Evolutionary conservation across 2,888 invertebrate species (phyloP).

Genomic region (Drosophila merina): DNA sequence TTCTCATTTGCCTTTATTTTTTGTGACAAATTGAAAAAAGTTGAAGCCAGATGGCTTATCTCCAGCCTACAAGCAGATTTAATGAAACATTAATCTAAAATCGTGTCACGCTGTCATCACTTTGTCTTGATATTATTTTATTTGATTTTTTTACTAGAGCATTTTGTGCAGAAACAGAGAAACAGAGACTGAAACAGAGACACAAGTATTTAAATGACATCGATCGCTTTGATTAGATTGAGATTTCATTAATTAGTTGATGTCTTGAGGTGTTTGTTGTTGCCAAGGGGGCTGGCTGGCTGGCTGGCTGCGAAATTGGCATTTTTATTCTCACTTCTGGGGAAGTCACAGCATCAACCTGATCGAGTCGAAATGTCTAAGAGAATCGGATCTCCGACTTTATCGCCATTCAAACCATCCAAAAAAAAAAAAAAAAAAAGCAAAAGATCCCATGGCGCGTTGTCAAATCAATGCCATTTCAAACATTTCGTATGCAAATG

Average conservation of each 20-base stretch:
- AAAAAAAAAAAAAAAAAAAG: too few relatives aligned
- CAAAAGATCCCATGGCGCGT: slow-evolving; percentile 35
- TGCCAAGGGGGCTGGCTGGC: background rate
- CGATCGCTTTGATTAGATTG: slow-evolving; percentile 62
- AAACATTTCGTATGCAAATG: slow-evolving; percentile 74
- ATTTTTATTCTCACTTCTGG: slow-evolving; percentile 6
- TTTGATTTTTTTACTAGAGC: background rate
- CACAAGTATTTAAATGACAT: slow-evolving; percentile 6
- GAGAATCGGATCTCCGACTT: background rate
- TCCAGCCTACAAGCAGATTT: background rate
- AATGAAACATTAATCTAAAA: background rate
- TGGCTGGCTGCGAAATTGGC: slow-evolving; percentile 6
- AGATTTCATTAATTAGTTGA: slow-evolving; percentile 76
- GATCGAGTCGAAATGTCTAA: slow-evolving; percentile 9
- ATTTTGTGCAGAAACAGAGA: slow-evolving; percentile 37
- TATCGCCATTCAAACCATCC: background rate
- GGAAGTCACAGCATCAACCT: slow-evolving; percentile 12
- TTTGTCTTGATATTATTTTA: slow-evolving; percentile 50
- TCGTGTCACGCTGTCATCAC: slow-evolving; percentile 37
- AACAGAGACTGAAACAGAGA: background rate
- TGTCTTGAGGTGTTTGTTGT: slow-evolving; percentile 8
- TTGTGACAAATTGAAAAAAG: background rate
- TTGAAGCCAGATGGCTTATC: background rate
- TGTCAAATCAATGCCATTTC: slow-evolving; percentile 75
- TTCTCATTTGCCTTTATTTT: background rate